Conservation (phyloP, 2,113 vertebrate species). For the Sylvicapra grimmia region DNA sequence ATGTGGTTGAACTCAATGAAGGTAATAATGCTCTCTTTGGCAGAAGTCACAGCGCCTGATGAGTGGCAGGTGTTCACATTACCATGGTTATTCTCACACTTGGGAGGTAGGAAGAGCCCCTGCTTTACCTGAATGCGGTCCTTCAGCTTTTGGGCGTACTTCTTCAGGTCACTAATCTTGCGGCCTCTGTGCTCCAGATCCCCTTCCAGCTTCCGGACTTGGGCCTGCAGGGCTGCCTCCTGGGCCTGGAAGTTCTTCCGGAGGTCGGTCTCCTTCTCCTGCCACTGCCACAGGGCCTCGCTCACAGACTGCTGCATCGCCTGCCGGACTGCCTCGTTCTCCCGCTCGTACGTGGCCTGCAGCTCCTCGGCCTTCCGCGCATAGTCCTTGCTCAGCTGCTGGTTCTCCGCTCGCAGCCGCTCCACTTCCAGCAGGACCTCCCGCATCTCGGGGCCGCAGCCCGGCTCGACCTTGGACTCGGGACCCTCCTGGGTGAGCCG, state of each 20-base stretch:
- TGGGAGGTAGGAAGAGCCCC: rapidly evolving
- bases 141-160: constrained; percentile 87
- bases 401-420: constrained; percentile 74
- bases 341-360: constrained; percentile 76
- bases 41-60: not conserved
- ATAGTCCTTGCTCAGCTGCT: constrained; percentile 76
- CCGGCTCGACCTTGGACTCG: constrained; percentile 29
- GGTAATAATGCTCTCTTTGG: not conserved
- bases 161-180: constrained; percentile 86
- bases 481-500: constrained; percentile 54
- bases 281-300: constrained; percentile 85
- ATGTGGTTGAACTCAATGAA: not conserved
- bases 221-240: constrained; percentile 81
- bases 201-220: constrained; percentile 86
- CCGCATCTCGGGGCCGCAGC: constrained; percentile 57
- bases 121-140: constrained; percentile 89
- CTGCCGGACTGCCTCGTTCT: constrained; percentile 82
- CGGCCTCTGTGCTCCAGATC: constrained; percentile 87
- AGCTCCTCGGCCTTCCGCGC: constrained; percentile 77
- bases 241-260: constrained; percentile 83
- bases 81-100: not conserved
- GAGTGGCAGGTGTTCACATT: rapidly evolving
- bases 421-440: constrained; percentile 76
- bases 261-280: constrained; percentile 87
- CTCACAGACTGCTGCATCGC: constrained; percentile 80